Evolutionary conservation across 2,888 invertebrate genomes (phyloP), one percentile per base, ranked within the genome.

Genomic region (Vanessa cardui): DNA sequence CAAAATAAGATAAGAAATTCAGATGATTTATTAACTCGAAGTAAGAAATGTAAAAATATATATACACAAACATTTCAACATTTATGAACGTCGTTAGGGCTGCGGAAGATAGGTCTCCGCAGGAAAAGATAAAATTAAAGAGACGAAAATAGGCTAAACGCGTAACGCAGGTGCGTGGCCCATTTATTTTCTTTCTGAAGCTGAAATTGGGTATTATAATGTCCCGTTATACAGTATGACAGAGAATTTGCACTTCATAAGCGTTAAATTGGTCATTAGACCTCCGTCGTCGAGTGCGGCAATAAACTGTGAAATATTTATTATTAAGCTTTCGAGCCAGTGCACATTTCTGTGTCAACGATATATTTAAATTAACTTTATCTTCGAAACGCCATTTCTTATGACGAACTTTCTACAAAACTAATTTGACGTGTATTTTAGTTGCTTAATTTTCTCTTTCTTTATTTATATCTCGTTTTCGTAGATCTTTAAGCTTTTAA

Each of bases 211-310:
- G 83, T 87, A 88, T 90, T 86, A 90, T 84, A 88, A 86, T 85
- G 84, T 87, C 88, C 86, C 87, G 85, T 88, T 89, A 85, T 83
- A 78, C 81, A 83, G 85, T 86, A 85, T 88, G 89, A 88, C 90
- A 88, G 86, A 83, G 83, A 90, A 91, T 91, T 91, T 90, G 88
- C 89, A 90, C 90, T 90, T 89, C 89, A 88, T 90, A 90, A 90
- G 86, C 89, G 84, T 85, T 86, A 90, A 91, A 90, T 89, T 90
- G 88, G 84, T 89, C 88, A 90, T 90, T 89, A 90, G 70, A 69
- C 71, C 64, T 60, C 70, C 70, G 64, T 62, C 70, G 73, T 64
- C 52, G 75, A 83, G 83, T 79, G 79, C 73, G 71, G 85, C 81
- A 85, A 86, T 90, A 89, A 88, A 89, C 80, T 85, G 80, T 80